Conservation (phyloP, 35 echinoderm and acorn worm species). For the Amphiura filiformis region DNA sequence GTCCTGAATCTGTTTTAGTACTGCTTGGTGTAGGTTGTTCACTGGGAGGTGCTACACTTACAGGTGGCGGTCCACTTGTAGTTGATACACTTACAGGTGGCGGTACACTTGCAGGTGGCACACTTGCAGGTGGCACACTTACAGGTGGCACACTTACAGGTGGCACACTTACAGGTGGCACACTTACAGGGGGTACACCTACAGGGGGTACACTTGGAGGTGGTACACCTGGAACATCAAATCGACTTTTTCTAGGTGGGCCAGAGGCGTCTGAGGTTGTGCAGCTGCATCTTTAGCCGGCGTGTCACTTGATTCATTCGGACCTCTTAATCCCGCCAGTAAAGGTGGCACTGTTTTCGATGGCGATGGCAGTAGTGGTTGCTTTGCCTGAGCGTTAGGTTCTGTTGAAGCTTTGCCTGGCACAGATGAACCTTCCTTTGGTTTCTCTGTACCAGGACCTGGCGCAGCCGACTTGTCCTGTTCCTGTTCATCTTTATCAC, state of each 20-base stretch:
- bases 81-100: too few relatives aligned
- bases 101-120: too few relatives aligned
- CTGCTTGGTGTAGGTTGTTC: background rate
- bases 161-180: background rate
- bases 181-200: background rate
- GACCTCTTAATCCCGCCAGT: too few relatives aligned
- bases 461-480: conserved; percentile 12
- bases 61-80: too few relatives aligned
- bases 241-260: background rate
- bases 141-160: background rate
- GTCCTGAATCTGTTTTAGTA: background rate
- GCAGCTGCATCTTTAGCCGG: background rate
- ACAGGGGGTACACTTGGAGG: background rate
- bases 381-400: background rate
- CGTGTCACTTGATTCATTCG: background rate
- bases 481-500: conserved; percentile 25
- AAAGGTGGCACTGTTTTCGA: too few relatives aligned
- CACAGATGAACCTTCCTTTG: conserved; percentile 9
- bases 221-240: background rate
- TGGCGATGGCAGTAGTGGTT: background rate
- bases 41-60: background rate
- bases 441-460: background rate
- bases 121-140: background rate
- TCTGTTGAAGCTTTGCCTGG: background rate
- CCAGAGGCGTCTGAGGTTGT: background rate